Base-by-base conservation (phyloP, 2,113 vertebrate genomes). In the Neolamprologus variostigma region DNA sequence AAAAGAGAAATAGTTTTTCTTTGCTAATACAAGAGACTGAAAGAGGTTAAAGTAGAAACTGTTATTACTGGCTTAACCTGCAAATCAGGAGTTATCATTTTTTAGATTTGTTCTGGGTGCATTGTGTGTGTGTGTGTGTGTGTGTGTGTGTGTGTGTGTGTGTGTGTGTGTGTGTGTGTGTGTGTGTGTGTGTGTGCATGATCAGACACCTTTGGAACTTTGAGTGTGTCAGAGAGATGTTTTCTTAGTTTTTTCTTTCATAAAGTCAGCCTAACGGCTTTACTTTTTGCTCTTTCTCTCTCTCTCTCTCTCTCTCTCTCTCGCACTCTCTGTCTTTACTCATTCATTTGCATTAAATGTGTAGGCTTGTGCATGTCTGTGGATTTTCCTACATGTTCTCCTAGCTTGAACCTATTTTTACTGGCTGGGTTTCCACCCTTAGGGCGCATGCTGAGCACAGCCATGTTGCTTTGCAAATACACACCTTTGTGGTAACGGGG, bases 401-500 rank as follows among this genome's bases (percentile, higher is more conserved):
- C 31, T n/a, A 26, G 66, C 26, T 55, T 59, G n/a, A 90, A 55
- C n/a, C 11, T 33, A 37, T 54, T 37, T 45, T 86, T 17, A 13
- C 40, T 23, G 17, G 57, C 78, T 84, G 53, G 23, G 26, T 23
- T 92, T 57, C 89, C 81, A 84, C 86, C 89, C 47, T 80, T 21
- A 35, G 87, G 76, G 68, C 80, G 4, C 66, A 81, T 28, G 31
- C 78, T 83, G 45, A 84, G 68, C 87, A 78, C 31, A 28, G 17
- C 26, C 5, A 59, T 83, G 84, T 81, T 92, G 78, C 81, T 89
- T 82, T 86, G 78, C 78, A 89, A 82, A 87, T 57, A 17, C 59
- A 42, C 37, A 76, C 11, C 40, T 82, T 51, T 85, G 51, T 33
- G 66, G 76, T 23, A 55, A 33, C 4, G 71, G 21, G 79, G n/a